Percentiles rank a stretch among this genome's conserved stretches.
Evolutionary conservation across 2,113 vertebrate genomes (phyloP).

Genomic region (Rousettus leschenaultii): DNA sequence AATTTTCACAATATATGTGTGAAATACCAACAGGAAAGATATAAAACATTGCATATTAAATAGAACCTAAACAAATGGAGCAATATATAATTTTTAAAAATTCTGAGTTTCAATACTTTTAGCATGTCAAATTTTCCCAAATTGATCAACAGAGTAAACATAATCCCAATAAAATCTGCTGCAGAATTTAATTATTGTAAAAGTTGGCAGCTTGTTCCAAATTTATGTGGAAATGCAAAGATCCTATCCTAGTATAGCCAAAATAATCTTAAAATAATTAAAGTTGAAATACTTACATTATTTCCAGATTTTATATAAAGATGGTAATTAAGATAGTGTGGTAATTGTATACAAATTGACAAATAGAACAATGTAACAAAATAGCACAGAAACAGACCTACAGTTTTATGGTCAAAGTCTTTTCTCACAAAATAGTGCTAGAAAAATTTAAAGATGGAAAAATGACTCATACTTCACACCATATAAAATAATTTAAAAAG

Average conservation of each 20-base stretch:
- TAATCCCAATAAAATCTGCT: neutral
- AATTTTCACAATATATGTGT: neutral
- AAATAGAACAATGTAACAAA: neutral
- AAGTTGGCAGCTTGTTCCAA: neutral
- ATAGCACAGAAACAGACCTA: neutral
- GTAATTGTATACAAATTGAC: neutral
- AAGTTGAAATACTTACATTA: neutral
- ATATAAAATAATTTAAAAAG: neutral
- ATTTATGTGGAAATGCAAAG: neutral
- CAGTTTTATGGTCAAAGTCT: neutral
- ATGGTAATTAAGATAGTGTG: neutral
- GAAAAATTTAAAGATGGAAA: neutral
- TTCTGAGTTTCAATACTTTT: neutral
- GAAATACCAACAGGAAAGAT: neutral
- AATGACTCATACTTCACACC: neutral
- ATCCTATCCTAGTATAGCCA: neutral
- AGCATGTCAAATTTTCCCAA: neutral
- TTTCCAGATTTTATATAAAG: neutral
- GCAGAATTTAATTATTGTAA: neutral
- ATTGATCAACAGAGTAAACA: neutral
- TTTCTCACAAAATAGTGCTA: neutral
- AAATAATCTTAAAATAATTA: neutral
- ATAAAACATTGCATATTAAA: neutral
- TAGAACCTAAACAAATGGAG: neutral
- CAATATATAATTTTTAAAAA: neutral